Evolutionary conservation across 1,140 invertebrate genomes (phyloP).

Genomic region (Lutraria rhynchaena): DNA sequence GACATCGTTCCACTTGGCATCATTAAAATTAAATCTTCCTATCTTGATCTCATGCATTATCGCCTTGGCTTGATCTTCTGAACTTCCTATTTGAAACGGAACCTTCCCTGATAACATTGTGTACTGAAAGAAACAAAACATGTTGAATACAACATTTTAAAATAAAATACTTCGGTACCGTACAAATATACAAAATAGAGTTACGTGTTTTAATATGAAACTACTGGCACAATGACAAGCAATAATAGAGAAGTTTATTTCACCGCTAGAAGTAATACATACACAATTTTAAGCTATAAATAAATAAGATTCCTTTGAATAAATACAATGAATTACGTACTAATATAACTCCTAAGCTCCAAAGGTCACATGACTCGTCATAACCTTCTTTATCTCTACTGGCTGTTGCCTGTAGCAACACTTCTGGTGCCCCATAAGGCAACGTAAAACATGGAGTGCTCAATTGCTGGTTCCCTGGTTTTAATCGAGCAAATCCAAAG

Average conservation of each 20-base stretch:
- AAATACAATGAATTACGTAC: too few relatives aligned
- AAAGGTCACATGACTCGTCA: constrained; percentile 94
- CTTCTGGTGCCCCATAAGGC: constrained; percentile 95
- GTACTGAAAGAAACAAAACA: constrained; percentile 86
- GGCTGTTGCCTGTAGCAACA: constrained; percentile 85
- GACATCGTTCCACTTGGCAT: constrained; percentile 88
- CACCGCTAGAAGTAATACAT: neutral
- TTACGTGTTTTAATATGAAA: too few relatives aligned
- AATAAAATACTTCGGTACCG: too few relatives aligned
- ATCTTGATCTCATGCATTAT: constrained; percentile 91
- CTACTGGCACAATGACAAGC: too few relatives aligned
- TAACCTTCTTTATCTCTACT: constrained; percentile 85
- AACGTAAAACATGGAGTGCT: constrained; percentile 94
- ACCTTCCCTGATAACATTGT: constrained; percentile 93
- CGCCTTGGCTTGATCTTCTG: constrained; percentile 87
- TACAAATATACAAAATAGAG: too few relatives aligned
- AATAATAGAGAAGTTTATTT: neutral
- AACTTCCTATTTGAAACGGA: constrained; percentile 87
- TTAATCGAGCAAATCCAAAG: constrained; percentile 93
- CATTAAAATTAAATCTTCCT: constrained; percentile 87
- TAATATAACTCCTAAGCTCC: constrained; percentile 95
- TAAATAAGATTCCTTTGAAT: too few relatives aligned
- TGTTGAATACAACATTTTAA: too few relatives aligned
- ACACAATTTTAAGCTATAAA: too few relatives aligned
- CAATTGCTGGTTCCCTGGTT: constrained; percentile 87